Evolutionary conservation across 2,888 invertebrate species (phyloP).

Genomic region (Philopedon plagiatum): DNA sequence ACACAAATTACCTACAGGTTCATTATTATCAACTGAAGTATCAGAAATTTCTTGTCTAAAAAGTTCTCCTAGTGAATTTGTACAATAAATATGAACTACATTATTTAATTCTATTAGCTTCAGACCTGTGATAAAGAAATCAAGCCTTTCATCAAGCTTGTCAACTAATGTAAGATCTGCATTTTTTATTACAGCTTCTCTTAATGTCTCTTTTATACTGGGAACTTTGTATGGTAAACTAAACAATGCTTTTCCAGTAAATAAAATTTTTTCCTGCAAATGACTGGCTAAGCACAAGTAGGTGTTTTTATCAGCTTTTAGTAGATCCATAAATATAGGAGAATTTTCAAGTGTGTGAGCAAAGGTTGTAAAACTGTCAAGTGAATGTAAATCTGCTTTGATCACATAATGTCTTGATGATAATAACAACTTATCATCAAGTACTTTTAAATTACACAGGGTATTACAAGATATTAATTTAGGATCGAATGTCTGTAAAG

Average conservation of each 20-base stretch:
- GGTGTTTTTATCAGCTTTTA: conserved; percentile 42
- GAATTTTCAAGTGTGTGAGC: conserved; percentile 51
- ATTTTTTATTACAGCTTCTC: conserved; percentile 47
- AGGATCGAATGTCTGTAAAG: conserved; percentile 50
- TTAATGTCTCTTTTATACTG: conserved; percentile 51
- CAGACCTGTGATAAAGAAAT: conserved; percentile 53
- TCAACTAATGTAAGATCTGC: conserved; percentile 50
- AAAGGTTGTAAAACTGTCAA: conserved; percentile 42
- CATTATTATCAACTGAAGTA: background rate
- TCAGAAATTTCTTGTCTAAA: conserved; percentile 54
- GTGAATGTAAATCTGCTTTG: conserved; percentile 53
- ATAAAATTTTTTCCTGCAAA: conserved; percentile 54
- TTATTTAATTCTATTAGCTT: conserved; percentile 53
- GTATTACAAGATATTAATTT: conserved; percentile 55
- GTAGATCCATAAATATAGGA: conserved; percentile 56
- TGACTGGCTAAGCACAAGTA: conserved; percentile 55
- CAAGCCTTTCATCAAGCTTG: conserved; percentile 49
- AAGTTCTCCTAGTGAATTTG: conserved; percentile 56
- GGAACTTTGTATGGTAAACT: conserved; percentile 57
- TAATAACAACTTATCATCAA: conserved; percentile 49
- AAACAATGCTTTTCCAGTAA: conserved; percentile 53
- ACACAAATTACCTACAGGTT: conserved; percentile 42
- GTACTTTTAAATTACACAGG: conserved; percentile 52
- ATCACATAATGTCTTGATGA: conserved; percentile 55
- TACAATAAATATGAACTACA: conserved; percentile 51